Evolutionary conservation across 2,888 invertebrate genomes (phyloP).

Genomic region (Ennomos fuscantarius): DNA sequence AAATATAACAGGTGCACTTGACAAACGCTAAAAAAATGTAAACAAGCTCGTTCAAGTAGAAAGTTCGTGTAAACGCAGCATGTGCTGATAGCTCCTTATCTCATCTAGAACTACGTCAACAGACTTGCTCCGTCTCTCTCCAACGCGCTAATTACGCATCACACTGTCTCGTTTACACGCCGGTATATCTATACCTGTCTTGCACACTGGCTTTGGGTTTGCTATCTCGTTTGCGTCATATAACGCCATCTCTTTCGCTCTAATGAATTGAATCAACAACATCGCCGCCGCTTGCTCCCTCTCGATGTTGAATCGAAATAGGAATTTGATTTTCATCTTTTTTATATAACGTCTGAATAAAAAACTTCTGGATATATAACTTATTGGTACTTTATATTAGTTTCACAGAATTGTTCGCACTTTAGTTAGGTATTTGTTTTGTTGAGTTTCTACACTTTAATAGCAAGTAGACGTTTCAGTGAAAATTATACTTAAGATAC

Average conservation of each 20-base stretch:
- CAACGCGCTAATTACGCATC: conserved; percentile 45
- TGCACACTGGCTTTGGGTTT: conserved; percentile 31
- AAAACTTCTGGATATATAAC: not conserved
- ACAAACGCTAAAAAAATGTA: conserved; percentile 28
- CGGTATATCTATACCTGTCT: conserved; percentile 48
- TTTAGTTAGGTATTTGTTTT: no score
- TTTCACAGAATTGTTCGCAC: no score
- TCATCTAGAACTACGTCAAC: conserved; percentile 83
- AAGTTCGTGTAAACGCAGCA: conserved; percentile 62
- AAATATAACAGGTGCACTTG: conserved; percentile 21
- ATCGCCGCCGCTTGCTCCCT: conserved; percentile 74
- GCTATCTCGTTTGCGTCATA: conserved; percentile 46
- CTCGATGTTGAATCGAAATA: conserved; percentile 74
- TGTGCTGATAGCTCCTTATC: conserved; percentile 82
- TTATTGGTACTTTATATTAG: no score
- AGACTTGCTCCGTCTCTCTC: conserved; percentile 66
- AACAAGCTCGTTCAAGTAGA: conserved; percentile 54
- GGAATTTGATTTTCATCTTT: conserved; percentile 55
- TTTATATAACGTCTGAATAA: not conserved
- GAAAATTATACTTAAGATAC: no score
- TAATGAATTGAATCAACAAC: conserved; percentile 85
- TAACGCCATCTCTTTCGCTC: conserved; percentile 43
- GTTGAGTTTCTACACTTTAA: no score
- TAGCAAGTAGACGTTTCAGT: no score
- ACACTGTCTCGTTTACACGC: conserved; percentile 50